Conservation (phyloP, 1,140 invertebrate species). For the Bicyclus anynana region DNA sequence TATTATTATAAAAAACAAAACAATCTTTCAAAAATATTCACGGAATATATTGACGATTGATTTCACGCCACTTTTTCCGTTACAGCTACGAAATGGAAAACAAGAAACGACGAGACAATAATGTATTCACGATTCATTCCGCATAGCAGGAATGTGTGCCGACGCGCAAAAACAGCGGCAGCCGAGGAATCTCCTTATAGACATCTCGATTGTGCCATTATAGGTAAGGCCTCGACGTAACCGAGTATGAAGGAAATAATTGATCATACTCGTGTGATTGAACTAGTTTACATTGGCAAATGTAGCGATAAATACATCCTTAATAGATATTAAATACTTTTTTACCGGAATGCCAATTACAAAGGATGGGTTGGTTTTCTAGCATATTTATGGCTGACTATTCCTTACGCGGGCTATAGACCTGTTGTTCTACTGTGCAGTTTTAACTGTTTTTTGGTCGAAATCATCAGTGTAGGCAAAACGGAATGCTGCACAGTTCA, state of each 20-base stretch:
- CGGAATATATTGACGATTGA: not conserved
- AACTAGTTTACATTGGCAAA: not conserved
- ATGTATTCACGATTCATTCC: constrained; percentile 1
- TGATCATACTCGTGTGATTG: not conserved
- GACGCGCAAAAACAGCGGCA: not conserved
- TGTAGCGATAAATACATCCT: not conserved
- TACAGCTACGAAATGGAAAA: constrained; percentile 5
- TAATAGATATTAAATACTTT: no score
- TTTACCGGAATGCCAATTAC: no score
- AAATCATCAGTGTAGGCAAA: no score
- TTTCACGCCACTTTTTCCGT: constrained; percentile 2
- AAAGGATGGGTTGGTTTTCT: no score
- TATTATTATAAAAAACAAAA: no score
- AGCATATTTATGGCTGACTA: no score
- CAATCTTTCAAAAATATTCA: not conserved
- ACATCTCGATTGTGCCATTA: not conserved
- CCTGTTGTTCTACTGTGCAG: no score
- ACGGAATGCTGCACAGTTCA: no score
- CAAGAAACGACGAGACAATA: constrained; percentile 2
- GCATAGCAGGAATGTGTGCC: not conserved
- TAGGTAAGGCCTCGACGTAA: not conserved
- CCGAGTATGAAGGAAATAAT: not conserved
- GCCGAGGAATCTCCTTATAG: not conserved
- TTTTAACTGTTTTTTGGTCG: no score
- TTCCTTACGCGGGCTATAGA: no score